Evolutionary conservation across 35 echinoderm and acorn worm species (phyloP).

Genomic region (Hemicentrotus pulcherrimus): DNA sequence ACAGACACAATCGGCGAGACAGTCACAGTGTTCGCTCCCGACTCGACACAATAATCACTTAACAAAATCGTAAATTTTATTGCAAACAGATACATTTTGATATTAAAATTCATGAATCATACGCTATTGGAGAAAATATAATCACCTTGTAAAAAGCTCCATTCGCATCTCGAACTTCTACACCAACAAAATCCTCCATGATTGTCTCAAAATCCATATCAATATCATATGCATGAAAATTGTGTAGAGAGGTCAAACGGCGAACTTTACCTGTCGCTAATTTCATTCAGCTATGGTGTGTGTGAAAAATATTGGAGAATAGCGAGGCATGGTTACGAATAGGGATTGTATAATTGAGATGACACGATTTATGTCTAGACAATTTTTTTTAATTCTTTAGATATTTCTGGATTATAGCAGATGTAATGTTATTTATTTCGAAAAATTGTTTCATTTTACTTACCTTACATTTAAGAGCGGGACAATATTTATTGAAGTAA

Average conservation of each 20-base stretch:
- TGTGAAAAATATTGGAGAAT: neutral
- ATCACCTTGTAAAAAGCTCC: constrained; percentile 64
- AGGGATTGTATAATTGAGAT: neutral
- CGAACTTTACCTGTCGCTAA: neutral
- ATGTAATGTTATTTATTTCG: neutral
- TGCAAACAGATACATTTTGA: neutral
- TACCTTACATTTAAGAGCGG: neutral
- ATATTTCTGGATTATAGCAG: neutral
- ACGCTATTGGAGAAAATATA: neutral
- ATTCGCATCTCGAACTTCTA: constrained; percentile 62
- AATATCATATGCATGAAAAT: neutral
- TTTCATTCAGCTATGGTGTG: constrained; percentile 11
- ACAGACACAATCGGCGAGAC: too few relatives aligned
- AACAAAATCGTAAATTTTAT: neutral
- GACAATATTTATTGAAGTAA: neutral
- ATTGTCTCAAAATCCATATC: neutral
- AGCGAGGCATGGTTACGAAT: neutral
- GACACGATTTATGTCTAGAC: neutral
- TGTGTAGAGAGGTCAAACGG: neutral
- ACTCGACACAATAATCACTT: too few relatives aligned
- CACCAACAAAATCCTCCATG: constrained; percentile 22
- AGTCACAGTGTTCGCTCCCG: too few relatives aligned
- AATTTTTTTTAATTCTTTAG: neutral
- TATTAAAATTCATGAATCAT: neutral
- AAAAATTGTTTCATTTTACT: neutral